Base-by-base conservation (phyloP, 1,140 invertebrate genomes). In the Ceratoteleas bidentatus region DNA sequence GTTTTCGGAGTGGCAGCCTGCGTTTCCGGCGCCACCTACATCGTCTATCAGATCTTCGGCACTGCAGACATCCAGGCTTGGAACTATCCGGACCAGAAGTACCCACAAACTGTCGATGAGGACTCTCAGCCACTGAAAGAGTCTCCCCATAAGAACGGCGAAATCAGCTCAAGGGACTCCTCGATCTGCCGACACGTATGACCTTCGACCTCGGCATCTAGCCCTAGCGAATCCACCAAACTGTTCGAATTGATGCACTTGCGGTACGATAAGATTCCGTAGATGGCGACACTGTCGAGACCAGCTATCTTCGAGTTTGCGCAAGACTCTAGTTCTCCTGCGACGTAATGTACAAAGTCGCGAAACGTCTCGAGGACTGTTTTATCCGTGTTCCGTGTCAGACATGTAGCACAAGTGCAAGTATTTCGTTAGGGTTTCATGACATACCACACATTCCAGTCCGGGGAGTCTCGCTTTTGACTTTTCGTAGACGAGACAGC, bases 1-100 rank as follows among this genome's bases (percentile, higher is more conserved):
- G 94, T 96, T 2, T 97, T 96, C 86, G 94, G 92, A 61, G 91
- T 96, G 8, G 92, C 94, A 11, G 92, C 94, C 3, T 91, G 92
- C 7, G 92, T 97, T 4, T 93, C 94, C 11, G 89, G 94, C 33
- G 88, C 91, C 6, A 96, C 96, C 0, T 95, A 95, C 77, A 66
- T 95, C 0, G 83, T 95, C 0, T 97, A 94, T 84, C 93, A 95
- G 85, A 91, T 96, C 56, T 95, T 93, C 84, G 94, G 80, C 7
- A 82, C 80, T 8, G 94, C 92, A 15, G 93, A 95, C 15, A 92
- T 94, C 66, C 94, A 94, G 81, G 60, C 90, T 0, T 94, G 94
- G 94, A 94, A 94, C 85, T 92, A 93, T 86, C 91, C 92, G 0
- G 88, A 91, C 53, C 87, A 91, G 78, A 92, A 91, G 43, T 88